Percentiles rank a stretch among this genome's conserved stretches.
Evolutionary conservation across 2,113 vertebrate genomes (phyloP).

Genomic region (Clarias magur): DNA sequence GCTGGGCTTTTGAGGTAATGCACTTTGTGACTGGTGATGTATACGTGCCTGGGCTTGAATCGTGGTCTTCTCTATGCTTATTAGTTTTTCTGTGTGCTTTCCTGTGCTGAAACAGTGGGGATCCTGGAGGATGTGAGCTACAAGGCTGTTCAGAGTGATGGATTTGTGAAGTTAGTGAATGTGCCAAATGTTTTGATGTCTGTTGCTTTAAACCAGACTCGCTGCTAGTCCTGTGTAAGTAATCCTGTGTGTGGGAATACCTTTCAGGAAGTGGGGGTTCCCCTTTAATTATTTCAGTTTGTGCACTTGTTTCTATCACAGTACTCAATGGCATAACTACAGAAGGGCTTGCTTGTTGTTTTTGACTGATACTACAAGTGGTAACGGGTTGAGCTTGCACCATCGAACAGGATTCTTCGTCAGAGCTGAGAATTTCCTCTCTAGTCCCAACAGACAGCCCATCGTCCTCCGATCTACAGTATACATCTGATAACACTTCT

Average conservation of each 20-base stretch:
- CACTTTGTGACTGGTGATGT: constrained; percentile 22
- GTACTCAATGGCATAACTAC: constrained; percentile 1
- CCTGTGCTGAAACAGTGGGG: constrained; percentile 52
- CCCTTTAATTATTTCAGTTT: constrained; percentile 5
- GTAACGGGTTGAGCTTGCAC: constrained; percentile 31
- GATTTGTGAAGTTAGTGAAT: constrained; percentile 23
- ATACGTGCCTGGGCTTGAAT: constrained; percentile 38
- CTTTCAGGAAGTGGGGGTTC: constrained; percentile 39
- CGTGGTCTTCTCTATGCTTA: constrained; percentile 60
- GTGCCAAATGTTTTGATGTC: constrained; percentile 49
- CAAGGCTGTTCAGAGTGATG: constrained; percentile 20
- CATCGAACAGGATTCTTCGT: constrained; percentile 54
- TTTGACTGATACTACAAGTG: background rate
- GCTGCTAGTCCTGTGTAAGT: constrained; percentile 58
- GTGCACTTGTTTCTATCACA: constrained; percentile 10
- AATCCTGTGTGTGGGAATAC: constrained; percentile 52
- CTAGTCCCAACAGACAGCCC: constrained; percentile 58
- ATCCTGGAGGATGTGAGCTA: background rate
- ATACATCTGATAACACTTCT: constrained; percentile 64
- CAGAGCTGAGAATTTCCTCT: constrained; percentile 65
- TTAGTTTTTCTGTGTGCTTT: constrained; percentile 75
- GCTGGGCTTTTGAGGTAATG: constrained; percentile 40
- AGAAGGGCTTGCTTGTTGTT: constrained; percentile 43
- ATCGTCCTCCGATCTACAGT: constrained; percentile 63
- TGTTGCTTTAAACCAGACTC: constrained; percentile 54